Evolutionary conservation across 2,113 vertebrate species (phyloP), one percentile per base, ranked within the genome.

Genomic region (Diadophis punctatus): DNA sequence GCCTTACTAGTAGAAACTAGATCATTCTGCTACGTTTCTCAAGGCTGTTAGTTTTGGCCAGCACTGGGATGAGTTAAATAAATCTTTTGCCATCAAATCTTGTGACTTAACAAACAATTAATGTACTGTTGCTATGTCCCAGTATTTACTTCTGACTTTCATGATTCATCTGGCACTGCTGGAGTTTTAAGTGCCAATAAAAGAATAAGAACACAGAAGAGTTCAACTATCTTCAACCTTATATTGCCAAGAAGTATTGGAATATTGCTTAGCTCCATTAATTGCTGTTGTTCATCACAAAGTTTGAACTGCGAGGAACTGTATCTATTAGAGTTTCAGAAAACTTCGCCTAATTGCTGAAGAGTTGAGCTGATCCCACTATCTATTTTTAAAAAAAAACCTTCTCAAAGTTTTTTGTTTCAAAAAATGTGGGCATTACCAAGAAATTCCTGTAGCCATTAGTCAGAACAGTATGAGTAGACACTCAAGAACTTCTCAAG

Each of bases 171-270:
- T 94, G 90, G 90, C 80, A 88, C 27, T 9, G 85, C 89, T 85
- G 20, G 63, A 88, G 63, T 95, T 93, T n/a, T 91, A 93, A 95
- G 91, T 84, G 63, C 90, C 95, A 93, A 93, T 96, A 96, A 90
- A 87, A 51, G 92, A 94, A 55, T 39, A 4, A 91, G 89, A 95
- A 93, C 43, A 16, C 43, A 93, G 68, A 14, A 86, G 88, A 95
- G 93, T 92, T 93, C 91, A 95, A 94, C 94, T 89, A 85, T 8
- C 23, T 92, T 94, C 94, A 95, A 93, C 95, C 94, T 96, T 49
- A 8, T 48, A 91, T 0, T 60, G 86, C 52, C 63, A 94, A 93
- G 84, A 93, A 95, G 95, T 85, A 93, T 86, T 80, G 91, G 80
- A 90, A 88, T 94, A 20, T 8, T 92, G 92, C 88, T 95, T 87